These are phyloP conservation scores for Andrena haemorrhoa DNA, from an alignment of 2,888 invertebrate genomes.

Conservation along the genomic window DNA sequence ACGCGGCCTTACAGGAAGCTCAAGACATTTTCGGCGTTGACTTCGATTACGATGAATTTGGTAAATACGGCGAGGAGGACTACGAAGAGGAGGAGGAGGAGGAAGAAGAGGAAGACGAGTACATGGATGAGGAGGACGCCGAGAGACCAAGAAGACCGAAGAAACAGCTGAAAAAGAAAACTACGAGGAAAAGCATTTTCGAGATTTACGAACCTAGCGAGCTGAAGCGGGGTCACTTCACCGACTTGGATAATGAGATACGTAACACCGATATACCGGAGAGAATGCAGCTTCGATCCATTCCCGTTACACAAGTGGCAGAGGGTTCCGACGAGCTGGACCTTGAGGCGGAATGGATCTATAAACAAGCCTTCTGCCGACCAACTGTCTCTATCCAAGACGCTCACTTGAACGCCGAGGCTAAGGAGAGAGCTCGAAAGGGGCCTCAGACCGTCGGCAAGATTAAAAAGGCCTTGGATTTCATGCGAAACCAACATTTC, in stretches of 20 bases:
- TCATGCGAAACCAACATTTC: slow-evolving; percentile 97
- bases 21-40: slow-evolving; percentile 99
- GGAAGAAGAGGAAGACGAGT: slow-evolving; percentile 93
- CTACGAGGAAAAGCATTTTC: slow-evolving; percentile 94
- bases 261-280: slow-evolving; percentile 96
- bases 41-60: slow-evolving; percentile 97
- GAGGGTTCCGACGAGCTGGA: slow-evolving; percentile 95
- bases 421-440: slow-evolving; percentile 87
- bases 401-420: slow-evolving; percentile 86
- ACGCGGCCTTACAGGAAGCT: slow-evolving; percentile 97
- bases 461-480: slow-evolving; percentile 97
- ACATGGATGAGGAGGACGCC: slow-evolving; percentile 91
- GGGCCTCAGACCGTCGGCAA: slow-evolving; percentile 92
- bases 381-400: slow-evolving; percentile 93
- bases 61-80: slow-evolving; percentile 94
- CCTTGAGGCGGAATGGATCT: slow-evolving; percentile 99
- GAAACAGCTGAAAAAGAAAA: slow-evolving; percentile 91
- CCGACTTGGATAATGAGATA: slow-evolving; percentile 96
- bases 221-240: slow-evolving; percentile 97
- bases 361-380: slow-evolving; percentile 95
- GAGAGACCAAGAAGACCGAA: slow-evolving; percentile 88
- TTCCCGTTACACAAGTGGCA: slow-evolving; percentile 93
- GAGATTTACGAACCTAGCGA: slow-evolving; percentile 99
- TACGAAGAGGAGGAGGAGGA: slow-evolving; percentile 87
- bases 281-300: slow-evolving; percentile 95